These are phyloP conservation scores for Eufriesea mexicana DNA, from an alignment of 1,140 invertebrate species.

Conservation along the genomic window DNA sequence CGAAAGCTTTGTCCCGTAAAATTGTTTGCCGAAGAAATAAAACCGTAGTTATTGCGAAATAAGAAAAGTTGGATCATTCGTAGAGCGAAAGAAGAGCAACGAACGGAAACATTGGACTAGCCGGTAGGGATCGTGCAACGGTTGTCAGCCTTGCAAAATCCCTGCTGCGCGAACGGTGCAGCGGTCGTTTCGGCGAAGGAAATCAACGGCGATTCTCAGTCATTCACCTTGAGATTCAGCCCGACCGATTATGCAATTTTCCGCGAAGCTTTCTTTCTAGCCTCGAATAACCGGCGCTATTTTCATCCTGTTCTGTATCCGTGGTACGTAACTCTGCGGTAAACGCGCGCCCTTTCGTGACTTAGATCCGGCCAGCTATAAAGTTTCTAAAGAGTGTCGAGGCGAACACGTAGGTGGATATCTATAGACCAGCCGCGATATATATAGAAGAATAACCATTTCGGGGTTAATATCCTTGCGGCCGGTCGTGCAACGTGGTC, in stretches of 20 bases:
- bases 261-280: constrained; percentile 55
- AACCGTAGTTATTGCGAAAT: background rate
- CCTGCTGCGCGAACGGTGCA: background rate
- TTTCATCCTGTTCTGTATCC: constrained; percentile 37
- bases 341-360: constrained; percentile 60
- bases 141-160: constrained; percentile 4
- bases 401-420: constrained; percentile 54
- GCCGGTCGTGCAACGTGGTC: constrained; percentile 17
- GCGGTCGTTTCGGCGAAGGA: no score
- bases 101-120: background rate
- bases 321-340: constrained; percentile 50
- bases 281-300: constrained; percentile 55
- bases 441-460: constrained; percentile 63
- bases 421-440: constrained; percentile 64
- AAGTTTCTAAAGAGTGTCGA: constrained; percentile 49
- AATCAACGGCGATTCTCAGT: constrained; percentile 27
- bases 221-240: constrained; percentile 55
- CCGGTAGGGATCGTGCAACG: background rate
- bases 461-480: constrained; percentile 68
- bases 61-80: background rate
- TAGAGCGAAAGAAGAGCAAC: background rate
- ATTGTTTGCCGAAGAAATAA: no score
- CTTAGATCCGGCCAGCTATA: constrained; percentile 51
- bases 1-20: no score
- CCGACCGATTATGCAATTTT: constrained; percentile 66